phyloP scores from a whole-genome alignment of 2,888 invertebrate genomes.

The Watsonalla cultraria region DNA sequence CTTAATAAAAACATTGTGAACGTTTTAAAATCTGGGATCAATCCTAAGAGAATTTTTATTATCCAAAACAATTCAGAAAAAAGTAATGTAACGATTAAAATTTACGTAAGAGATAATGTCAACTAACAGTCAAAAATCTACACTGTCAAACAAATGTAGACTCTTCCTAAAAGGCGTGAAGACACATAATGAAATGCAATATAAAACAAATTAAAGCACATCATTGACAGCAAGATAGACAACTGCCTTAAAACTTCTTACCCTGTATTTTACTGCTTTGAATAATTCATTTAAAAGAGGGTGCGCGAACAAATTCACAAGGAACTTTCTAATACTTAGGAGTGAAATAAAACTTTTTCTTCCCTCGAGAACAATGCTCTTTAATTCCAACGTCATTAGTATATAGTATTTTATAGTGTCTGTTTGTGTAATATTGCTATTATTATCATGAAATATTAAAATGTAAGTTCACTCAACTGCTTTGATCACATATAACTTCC shows the following conservation, averaged over 20 bases:
- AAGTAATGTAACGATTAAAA: too few relatives aligned
- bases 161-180: constrained; percentile 4
- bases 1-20: too few relatives aligned
- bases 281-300: constrained; percentile 57
- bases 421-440: neutral
- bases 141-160: too few relatives aligned
- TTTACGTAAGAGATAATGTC: too few relatives aligned
- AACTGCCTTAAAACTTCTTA: constrained; percentile 45
- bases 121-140: too few relatives aligned
- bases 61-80: too few relatives aligned
- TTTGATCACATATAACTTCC: too few relatives aligned
- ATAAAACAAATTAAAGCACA: constrained; percentile 49
- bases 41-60: too few relatives aligned
- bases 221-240: constrained; percentile 60
- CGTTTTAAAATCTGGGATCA: too few relatives aligned
- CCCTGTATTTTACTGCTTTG: constrained; percentile 45
- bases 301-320: constrained; percentile 48
- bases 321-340: constrained; percentile 38
- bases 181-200: constrained; percentile 19
- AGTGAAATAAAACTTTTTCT: constrained; percentile 34
- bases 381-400: constrained; percentile 38
- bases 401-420: neutral
- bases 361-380: constrained; percentile 20
- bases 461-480: too few relatives aligned
- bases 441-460: neutral